These are phyloP conservation scores for Macrobrachium nipponense DNA, from an alignment of 1,140 invertebrate species.

Conservation along the genomic window DNA sequence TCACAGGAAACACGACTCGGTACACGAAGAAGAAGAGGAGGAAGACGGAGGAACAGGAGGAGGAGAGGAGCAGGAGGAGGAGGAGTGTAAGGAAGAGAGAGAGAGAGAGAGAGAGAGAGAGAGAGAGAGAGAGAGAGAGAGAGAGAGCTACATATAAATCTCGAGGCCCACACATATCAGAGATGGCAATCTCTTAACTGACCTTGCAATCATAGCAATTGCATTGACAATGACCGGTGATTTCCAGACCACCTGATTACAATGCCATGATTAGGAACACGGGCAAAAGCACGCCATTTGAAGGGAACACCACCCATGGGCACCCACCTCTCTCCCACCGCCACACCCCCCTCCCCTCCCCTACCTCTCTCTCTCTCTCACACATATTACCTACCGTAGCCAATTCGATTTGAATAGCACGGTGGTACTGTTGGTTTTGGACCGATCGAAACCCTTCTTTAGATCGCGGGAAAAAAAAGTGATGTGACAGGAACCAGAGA, in stretches of 20 bases:
- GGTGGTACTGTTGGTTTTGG: no score
- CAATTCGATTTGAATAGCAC: no score
- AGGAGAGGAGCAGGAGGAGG: conserved; percentile 2
- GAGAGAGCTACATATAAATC: neutral
- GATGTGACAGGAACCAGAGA: no score
- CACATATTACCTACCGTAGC: no score
- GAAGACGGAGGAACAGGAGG: conserved; percentile 17
- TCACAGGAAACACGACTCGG: conserved; percentile 1
- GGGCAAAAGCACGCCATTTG: no score
- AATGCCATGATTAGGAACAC: no score
- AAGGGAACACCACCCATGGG: neutral
- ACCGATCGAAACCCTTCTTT: neutral
- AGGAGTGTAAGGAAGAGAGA: conserved; percentile 19
- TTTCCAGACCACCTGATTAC: no score
- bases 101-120: conserved; percentile 25
- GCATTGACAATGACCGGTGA: no score
- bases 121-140: conserved; percentile 7
- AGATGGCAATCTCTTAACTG: neutral
- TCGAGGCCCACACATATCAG: neutral
- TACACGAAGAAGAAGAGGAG: neutral
- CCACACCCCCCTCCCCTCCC: neutral
- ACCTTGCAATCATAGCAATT: no score
- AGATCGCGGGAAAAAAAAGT: neutral
- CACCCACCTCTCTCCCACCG: neutral
- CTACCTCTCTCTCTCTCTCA: neutral